Percentiles rank a stretch among this genome's conserved stretches.
phyloP scores from a whole-genome alignment of 2,113 vertebrate species.

The Synchiropus splendidus region DNA sequence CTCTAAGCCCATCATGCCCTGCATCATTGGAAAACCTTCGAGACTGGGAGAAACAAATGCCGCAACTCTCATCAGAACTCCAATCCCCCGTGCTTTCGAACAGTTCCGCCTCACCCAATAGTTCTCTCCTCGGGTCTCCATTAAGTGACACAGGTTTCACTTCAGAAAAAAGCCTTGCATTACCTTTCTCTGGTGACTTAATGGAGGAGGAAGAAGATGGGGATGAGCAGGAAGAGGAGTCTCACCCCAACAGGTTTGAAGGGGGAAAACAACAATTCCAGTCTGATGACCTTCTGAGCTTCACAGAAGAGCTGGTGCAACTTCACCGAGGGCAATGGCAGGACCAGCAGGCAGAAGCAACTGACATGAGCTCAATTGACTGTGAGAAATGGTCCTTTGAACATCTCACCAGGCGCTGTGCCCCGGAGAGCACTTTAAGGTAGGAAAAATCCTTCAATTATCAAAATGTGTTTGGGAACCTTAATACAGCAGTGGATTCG shows the following conservation, averaged over 20 bases:
- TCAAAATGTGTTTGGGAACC: no score
- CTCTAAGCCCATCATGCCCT: slow-evolving; percentile 25
- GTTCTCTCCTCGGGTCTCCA: slow-evolving; percentile 41
- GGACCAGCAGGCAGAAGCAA: no score
- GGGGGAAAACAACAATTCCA: slow-evolving; percentile 11
- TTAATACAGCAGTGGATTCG: no score
- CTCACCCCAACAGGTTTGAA: background rate
- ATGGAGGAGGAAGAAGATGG: slow-evolving; percentile 49
- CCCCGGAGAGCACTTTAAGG: no score
- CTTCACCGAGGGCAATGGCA: slow-evolving; percentile 12
- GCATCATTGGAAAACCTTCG: slow-evolving; percentile 29
- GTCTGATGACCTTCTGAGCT: slow-evolving; percentile 33
- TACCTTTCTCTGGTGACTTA: slow-evolving; percentile 58
- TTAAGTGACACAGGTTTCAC: slow-evolving; percentile 25
- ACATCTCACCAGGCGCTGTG: no score
- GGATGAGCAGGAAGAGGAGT: slow-evolving; percentile 34
- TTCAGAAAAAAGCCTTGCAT: slow-evolving; percentile 32
- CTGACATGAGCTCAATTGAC: no score
- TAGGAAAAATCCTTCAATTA: no score
- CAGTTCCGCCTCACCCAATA: slow-evolving; percentile 44
- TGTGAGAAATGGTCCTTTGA: no score
- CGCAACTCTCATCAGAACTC: slow-evolving; percentile 21
- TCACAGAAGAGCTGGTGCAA: slow-evolving; percentile 28
- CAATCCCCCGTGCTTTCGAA: slow-evolving; percentile 46
- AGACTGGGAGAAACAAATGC: slow-evolving; percentile 25